phyloP scores from a whole-genome alignment of 2,797 vertebrate species.

The Enteromius treurensis region DNA sequence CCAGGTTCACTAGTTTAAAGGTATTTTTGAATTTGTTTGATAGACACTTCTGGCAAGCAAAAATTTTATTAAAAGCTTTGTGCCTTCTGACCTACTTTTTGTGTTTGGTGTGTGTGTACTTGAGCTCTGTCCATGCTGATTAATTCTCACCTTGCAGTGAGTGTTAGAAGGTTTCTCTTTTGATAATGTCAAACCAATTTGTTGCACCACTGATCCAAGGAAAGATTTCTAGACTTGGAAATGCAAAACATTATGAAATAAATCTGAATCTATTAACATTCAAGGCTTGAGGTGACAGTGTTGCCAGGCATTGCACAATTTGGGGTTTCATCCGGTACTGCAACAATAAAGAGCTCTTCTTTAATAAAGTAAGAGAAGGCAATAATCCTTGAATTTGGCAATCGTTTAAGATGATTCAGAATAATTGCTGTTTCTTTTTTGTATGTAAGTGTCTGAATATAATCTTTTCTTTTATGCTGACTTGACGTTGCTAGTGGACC shows the following conservation, averaged over 20 bases:
- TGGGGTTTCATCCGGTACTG: slow-evolving; percentile 61
- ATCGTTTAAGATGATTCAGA: background rate
- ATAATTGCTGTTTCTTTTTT: background rate
- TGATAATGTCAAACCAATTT: slow-evolving; percentile 61
- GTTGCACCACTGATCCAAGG: slow-evolving; percentile 69
- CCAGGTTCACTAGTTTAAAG: background rate
- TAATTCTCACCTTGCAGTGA: slow-evolving; percentile 1
- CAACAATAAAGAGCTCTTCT: background rate
- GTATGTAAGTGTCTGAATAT: background rate
- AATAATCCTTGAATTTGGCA: background rate
- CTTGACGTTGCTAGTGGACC: background rate
- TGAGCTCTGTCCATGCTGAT: background rate
- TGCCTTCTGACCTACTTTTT: slow-evolving; percentile 31
- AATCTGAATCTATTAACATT: slow-evolving; percentile 73
- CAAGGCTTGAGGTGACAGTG: slow-evolving; percentile 66
- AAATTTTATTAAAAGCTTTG: background rate
- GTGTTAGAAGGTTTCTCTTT: slow-evolving; percentile 38
- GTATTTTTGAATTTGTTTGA: background rate
- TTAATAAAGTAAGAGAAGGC: background rate
- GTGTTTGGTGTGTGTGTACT: too few relatives aligned
- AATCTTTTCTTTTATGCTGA: background rate
- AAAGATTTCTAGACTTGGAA: slow-evolving; percentile 67
- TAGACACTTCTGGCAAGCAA: background rate
- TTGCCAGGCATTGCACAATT: slow-evolving; percentile 63
- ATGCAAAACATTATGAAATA: slow-evolving; percentile 61